Evolutionary conservation across 2,797 vertebrate species (phyloP).

Genomic region (Poecilia velifera): DNA sequence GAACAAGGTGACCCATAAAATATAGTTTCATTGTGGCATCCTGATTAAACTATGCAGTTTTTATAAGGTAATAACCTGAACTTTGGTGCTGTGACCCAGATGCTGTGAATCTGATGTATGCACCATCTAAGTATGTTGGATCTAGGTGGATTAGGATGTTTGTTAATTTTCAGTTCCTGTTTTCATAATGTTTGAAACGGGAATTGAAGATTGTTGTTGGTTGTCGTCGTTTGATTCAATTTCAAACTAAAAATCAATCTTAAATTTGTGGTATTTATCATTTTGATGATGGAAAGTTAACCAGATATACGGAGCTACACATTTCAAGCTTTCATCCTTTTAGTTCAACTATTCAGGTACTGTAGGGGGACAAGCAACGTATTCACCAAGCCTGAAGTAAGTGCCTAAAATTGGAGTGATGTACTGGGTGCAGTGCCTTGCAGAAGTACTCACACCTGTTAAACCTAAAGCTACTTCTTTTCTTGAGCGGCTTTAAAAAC

Average conservation of each 20-base stretch:
- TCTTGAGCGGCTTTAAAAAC: too few relatives aligned
- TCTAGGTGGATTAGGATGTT: not conserved
- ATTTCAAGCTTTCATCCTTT: not conserved
- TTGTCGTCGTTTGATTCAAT: not conserved
- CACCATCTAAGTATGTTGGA: not conserved
- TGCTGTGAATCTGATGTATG: not conserved
- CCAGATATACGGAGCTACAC: too few relatives aligned
- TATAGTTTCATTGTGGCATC: not conserved
- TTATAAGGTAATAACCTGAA: not conserved
- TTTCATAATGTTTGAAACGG: not conserved
- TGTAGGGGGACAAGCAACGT: not conserved
- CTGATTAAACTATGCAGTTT: not conserved
- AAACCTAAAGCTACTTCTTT: not conserved
- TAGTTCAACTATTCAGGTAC: not conserved
- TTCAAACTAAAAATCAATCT: not conserved
- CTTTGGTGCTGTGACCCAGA: not conserved
- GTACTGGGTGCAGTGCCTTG: not conserved
- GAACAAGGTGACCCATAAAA: not conserved
- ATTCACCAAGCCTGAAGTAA: not conserved
- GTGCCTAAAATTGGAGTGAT: not conserved
- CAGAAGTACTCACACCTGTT: not conserved
- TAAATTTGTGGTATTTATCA: not conserved
- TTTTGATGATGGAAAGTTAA: not conserved
- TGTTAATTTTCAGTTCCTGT: not conserved
- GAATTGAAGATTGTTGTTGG: too few relatives aligned